A percentile compares a stretch with the other conserved stretches of the same genome.
Evolutionary conservation across 2,797 vertebrate genomes (phyloP).

Genomic region (Salarias fasciatus): DNA sequence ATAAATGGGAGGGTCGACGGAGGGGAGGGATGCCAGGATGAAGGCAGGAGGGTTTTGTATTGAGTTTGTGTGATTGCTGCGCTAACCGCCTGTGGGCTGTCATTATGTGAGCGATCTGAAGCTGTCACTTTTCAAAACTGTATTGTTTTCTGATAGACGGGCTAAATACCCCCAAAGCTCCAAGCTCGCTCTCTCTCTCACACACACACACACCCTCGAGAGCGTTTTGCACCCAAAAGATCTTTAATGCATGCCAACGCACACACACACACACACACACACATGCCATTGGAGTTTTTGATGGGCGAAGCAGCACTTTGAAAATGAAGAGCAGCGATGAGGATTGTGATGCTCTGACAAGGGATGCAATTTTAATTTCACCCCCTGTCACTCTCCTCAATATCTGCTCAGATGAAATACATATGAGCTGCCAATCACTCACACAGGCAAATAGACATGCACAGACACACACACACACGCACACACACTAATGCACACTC

Average conservation of each 20-base stretch:
- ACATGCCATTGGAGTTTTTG: constrained; percentile 49
- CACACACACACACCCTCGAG: not conserved
- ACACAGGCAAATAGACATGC: constrained; percentile 21
- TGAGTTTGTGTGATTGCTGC: constrained; percentile 66
- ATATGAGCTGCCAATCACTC: constrained; percentile 82
- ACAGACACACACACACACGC: constrained; percentile 4
- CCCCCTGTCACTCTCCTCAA: constrained; percentile 79
- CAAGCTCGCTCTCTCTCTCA: constrained; percentile 10
- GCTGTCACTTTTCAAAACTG: constrained; percentile 80
- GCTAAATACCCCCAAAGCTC: constrained; percentile 67
- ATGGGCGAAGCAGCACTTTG: constrained; percentile 74
- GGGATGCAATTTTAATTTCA: constrained; percentile 85
- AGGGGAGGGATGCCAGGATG: constrained; percentile 46
- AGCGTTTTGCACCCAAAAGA: constrained; percentile 13
- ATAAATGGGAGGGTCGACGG: constrained; percentile 54
- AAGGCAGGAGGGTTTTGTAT: constrained; percentile 53
- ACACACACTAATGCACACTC: constrained; percentile 26
- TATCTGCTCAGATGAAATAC: constrained; percentile 73
- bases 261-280: constrained; percentile 23
- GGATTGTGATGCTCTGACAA: constrained; percentile 77
- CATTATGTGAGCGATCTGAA: constrained; percentile 76
- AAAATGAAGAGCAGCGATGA: constrained; percentile 64
- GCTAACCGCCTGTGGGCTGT: constrained; percentile 66
- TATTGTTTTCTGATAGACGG: constrained; percentile 77
- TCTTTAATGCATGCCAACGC: constrained; percentile 20